Base-by-base conservation (phyloP, 2,888 invertebrate genomes). In the Melanostoma mellinum region DNA sequence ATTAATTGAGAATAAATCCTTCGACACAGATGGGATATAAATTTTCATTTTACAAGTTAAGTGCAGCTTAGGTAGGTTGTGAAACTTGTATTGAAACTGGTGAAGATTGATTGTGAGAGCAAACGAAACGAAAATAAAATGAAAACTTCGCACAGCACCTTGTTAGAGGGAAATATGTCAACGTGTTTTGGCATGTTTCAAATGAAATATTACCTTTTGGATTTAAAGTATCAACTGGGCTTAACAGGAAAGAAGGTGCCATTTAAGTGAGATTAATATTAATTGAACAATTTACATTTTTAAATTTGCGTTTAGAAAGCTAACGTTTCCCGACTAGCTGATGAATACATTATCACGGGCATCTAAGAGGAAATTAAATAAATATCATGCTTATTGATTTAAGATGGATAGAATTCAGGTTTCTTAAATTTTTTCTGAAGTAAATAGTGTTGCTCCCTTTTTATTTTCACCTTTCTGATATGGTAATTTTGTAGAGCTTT, bases 11-110 rank as follows among this genome's bases (percentile, higher is more conserved):
- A 72, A 85, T 85, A 85, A 85, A 85, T 85, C 85, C 85, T 68
- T 76, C 72, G 75, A 52, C 68, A 67, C 85, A 79, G 85, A 85
- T 85, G 85, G 74, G 61, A 85, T 73, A 85, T 85, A 85, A 79
- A 85, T 85, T 85, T 80, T 80, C 75, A 85, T 80, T 85, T 85
- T 76, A 76, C 74, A 84, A 84, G 84, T 82, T 82, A 73, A 82
- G 78, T 78, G 73, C 82, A 69, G 82, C 78, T 82, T 82, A 79
- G 60, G 55, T 79, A 61, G 48, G n/a, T 30, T 3, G 38, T 63
- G 46, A 63, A 63, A 63, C 69, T 84, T 75, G 50, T 84, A 73
- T 73, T 84, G 74, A 71, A 67, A 84, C 65, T 78, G 52, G 52
- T 35, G 71, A 84, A 78, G 75, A 75, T 79, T 52, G 78, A 78